Conservation (phyloP, 2,888 invertebrate genomes). For the Idaea biselata region DNA sequence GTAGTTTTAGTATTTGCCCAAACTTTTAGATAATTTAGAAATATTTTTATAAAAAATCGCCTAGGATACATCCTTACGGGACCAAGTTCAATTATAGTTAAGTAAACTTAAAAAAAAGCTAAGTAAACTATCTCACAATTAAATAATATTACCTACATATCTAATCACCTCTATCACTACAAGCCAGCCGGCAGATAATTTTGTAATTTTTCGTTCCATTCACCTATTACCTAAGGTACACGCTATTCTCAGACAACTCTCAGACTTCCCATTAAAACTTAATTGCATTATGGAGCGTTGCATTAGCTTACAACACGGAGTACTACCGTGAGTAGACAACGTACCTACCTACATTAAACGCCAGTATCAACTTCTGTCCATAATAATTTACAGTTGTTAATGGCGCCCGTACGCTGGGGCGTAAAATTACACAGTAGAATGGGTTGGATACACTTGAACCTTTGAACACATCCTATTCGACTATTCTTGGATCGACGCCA, state of each 20-base stretch:
- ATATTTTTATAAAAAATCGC: too few relatives aligned
- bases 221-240: constrained; percentile 17
- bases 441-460: constrained; percentile 64
- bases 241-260: constrained; percentile 12
- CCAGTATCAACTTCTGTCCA: neutral
- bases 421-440: constrained; percentile 54
- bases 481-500: constrained; percentile 69
- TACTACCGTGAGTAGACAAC: neutral
- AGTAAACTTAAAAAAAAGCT: neutral
- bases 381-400: constrained; percentile 16
- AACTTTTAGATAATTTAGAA: too few relatives aligned
- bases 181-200: constrained; percentile 5
- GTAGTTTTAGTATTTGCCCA: too few relatives aligned
- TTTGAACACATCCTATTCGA: constrained; percentile 36
- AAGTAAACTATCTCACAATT: neutral
- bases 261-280: constrained; percentile 18
- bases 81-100: neutral
- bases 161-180: neutral
- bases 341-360: neutral
- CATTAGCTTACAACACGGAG: constrained; percentile 17
- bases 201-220: constrained; percentile 16
- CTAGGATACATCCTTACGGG: too few relatives aligned
- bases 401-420: constrained; percentile 43
- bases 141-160: neutral
- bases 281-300: constrained; percentile 17